These are phyloP conservation scores for Heterodera schachtii DNA, from an alignment of 1,140 invertebrate species.

Conservation along the genomic window DNA sequence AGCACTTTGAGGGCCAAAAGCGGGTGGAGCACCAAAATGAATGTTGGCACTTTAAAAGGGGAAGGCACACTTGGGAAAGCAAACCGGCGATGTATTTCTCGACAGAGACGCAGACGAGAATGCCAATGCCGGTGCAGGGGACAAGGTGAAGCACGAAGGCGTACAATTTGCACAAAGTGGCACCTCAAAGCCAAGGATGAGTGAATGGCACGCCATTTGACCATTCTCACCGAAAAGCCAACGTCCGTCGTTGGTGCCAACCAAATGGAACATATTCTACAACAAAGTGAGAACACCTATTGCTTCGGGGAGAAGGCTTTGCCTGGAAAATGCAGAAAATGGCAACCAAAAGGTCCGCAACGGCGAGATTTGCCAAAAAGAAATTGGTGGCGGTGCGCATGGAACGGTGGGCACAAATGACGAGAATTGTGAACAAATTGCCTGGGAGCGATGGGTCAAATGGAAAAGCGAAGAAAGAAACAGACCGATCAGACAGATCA, in stretches of 20 bases:
- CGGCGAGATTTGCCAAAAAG: constrained; percentile 77
- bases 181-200: constrained; percentile 31
- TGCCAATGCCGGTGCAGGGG: constrained; percentile 63
- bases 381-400: constrained; percentile 79
- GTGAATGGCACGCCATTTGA: no score
- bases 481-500: constrained; percentile 34
- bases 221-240: constrained; percentile 52
- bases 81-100: constrained; percentile 56
- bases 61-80: neutral
- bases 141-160: constrained; percentile 59
- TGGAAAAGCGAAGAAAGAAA: neutral
- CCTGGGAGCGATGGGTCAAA: constrained; percentile 17
- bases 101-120: constrained; percentile 62
- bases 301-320: neutral
- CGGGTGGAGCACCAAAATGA: constrained; percentile 57
- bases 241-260: constrained; percentile 51
- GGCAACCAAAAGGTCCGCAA: constrained; percentile 56
- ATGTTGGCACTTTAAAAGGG: no score
- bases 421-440: constrained; percentile 41
- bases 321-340: constrained; percentile 41
- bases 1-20: constrained; percentile 59
- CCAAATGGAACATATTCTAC: constrained; percentile 64
- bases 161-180: constrained; percentile 59
- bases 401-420: constrained; percentile 43
- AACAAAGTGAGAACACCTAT: constrained; percentile 34